Percentiles rank a stretch among this genome's conserved stretches.
Evolutionary conservation across 2,113 vertebrate genomes (phyloP).

Genomic region (Pteruthius melanotis): DNA sequence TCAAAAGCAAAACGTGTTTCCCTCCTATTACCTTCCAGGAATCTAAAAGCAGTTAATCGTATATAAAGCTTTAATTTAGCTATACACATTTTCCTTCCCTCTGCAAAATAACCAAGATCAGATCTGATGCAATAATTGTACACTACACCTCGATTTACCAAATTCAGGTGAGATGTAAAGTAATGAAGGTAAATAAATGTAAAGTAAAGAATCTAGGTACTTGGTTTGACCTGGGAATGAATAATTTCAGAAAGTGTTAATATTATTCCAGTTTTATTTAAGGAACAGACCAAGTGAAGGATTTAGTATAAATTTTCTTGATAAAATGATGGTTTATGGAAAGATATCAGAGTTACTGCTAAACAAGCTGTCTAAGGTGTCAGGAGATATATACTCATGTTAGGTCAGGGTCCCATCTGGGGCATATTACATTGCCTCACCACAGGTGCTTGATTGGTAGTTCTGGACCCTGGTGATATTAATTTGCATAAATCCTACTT

Average conservation of each 20-base stretch:
- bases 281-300: not conserved
- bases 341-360: not conserved
- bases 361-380: not conserved
- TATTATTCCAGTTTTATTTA: not conserved
- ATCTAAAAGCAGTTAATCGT: not conserved
- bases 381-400: not conserved
- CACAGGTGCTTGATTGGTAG: not conserved
- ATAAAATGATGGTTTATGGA: not conserved
- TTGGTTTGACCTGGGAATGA: not conserved
- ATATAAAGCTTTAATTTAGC: not conserved
- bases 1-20: not conserved
- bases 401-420: not conserved
- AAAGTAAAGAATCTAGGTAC: not conserved
- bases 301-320: not conserved
- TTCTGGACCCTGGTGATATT: not conserved
- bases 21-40: not conserved
- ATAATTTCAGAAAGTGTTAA: not conserved
- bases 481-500: conserved; percentile 18
- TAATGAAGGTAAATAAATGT: not conserved
- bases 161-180: not conserved
- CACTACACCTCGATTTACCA: not conserved
- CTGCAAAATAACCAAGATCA: not conserved
- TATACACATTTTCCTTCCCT: not conserved
- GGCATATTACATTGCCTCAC: not conserved
- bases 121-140: not conserved